Percentiles rank a stretch among this genome's conserved stretches.
phyloP scores from a whole-genome alignment of 2,797 vertebrate species.

The Heteromormyrus szaboi region DNA sequence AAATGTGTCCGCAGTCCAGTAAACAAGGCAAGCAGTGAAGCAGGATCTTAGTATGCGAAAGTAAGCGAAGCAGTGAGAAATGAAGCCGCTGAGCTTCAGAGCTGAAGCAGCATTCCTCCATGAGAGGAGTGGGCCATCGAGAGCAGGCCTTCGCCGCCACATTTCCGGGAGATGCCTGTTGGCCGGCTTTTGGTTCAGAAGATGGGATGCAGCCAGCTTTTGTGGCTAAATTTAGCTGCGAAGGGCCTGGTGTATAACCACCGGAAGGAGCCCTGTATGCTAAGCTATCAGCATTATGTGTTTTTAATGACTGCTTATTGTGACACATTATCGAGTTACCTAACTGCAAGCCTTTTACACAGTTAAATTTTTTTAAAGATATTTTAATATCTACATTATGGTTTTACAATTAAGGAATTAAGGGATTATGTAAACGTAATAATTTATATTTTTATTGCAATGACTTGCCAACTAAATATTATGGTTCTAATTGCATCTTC shows the following conservation, averaged over 20 bases:
- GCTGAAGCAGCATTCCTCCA: not conserved
- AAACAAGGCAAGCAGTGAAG: not conserved
- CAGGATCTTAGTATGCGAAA: not conserved
- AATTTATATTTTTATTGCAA: not conserved
- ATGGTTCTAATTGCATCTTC: not conserved
- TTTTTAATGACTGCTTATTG: slow-evolving; percentile 15
- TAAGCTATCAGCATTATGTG: slow-evolving; percentile 22
- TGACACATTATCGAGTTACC: not conserved
- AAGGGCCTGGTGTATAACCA: not conserved
- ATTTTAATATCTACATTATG: not conserved
- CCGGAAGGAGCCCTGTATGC: slow-evolving; percentile 33
- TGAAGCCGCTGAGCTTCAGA: not conserved
- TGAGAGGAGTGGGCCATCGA: not conserved
- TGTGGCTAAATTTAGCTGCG: slow-evolving; percentile 12
- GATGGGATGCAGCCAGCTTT: not conserved
- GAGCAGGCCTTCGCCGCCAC: not conserved
- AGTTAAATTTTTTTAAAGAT: not conserved
- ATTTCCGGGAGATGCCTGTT: not conserved
- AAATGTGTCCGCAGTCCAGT: not conserved
- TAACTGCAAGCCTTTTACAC: not conserved
- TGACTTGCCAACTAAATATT: not conserved
- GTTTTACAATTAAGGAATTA: not conserved
- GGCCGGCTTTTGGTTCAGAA: slow-evolving; percentile 6
- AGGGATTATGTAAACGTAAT: not conserved
- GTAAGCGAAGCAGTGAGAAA: not conserved